Evolutionary conservation across 2,888 invertebrate genomes (phyloP).

Genomic region (Drosophila merina): DNA sequence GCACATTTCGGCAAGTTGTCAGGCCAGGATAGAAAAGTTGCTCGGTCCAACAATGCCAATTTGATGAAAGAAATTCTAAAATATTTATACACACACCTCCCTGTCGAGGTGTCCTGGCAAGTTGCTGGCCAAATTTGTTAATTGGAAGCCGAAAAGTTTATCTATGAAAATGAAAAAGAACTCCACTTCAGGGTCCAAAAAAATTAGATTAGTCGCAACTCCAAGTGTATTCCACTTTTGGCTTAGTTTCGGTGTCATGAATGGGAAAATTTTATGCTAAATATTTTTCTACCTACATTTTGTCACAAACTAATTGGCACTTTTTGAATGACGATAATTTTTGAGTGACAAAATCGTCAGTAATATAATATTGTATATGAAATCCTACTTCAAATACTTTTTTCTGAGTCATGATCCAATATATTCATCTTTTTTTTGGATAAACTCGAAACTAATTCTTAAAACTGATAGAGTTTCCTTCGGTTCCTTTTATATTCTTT

Average conservation of each 20-base stretch:
- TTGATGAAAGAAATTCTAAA: constrained; percentile 68
- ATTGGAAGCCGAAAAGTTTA: constrained; percentile 57
- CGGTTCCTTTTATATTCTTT: too few relatives aligned
- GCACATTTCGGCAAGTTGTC: constrained; percentile 73
- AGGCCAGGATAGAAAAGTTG: constrained; percentile 64
- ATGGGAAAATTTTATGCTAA: neutral
- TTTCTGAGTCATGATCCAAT: too few relatives aligned
- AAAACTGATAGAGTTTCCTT: too few relatives aligned
- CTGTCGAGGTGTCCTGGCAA: constrained; percentile 26
- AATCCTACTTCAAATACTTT: too few relatives aligned
- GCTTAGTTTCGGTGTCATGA: constrained; percentile 4
- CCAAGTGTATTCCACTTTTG: neutral
- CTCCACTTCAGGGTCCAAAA: constrained; percentile 15
- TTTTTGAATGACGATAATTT: neutral
- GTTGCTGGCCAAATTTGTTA: constrained; percentile 49
- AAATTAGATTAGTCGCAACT: constrained; percentile 29
- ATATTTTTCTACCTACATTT: neutral
- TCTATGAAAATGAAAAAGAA: constrained; percentile 41
- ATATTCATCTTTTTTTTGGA: too few relatives aligned
- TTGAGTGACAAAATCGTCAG: too few relatives aligned
- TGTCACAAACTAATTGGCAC: neutral
- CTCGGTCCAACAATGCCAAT: constrained; percentile 64
- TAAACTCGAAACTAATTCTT: too few relatives aligned
- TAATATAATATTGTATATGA: too few relatives aligned
- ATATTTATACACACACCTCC: constrained; percentile 37